Percentiles rank a stretch among this genome's conserved stretches.
Conservation (phyloP, 2,797 vertebrate species). For the Carapus acus region DNA sequence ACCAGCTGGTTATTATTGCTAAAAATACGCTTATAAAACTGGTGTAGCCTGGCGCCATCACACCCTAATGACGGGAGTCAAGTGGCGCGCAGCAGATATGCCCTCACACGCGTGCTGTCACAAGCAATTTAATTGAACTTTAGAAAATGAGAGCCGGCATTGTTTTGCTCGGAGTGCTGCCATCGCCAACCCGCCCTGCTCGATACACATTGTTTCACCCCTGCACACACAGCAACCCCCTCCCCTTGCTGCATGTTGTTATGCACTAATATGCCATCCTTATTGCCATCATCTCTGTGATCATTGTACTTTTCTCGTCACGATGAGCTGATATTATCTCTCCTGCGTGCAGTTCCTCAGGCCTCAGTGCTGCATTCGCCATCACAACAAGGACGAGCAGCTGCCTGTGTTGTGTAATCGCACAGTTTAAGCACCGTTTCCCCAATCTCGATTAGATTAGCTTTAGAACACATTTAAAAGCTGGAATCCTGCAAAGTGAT, state of each 20-base stretch:
- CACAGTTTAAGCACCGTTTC: neutral
- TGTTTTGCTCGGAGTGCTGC: conserved; percentile 53
- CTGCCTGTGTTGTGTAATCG: conserved; percentile 4
- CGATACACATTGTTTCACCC: conserved; percentile 6
- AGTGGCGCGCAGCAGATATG: conserved; percentile 69
- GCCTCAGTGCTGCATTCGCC: conserved; percentile 15
- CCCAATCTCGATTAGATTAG: too few species aligned
- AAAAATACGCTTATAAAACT: conserved; percentile 72
- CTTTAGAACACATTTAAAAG: too few species aligned
- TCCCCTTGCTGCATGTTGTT: conserved; percentile 33
- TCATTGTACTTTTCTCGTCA: conserved; percentile 46
- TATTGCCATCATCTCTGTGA: conserved; percentile 52
- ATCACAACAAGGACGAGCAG: neutral
- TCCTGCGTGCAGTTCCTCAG: conserved; percentile 16
- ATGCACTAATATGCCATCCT: conserved; percentile 56
- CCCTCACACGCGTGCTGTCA: conserved; percentile 69
- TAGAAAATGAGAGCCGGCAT: conserved; percentile 59
- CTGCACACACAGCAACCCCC: neutral
- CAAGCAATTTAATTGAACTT: conserved; percentile 71
- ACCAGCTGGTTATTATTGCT: conserved; percentile 75
- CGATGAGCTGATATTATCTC: conserved; percentile 40
- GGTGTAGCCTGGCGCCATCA: conserved; percentile 68
- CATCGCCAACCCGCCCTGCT: neutral
- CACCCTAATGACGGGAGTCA: conserved; percentile 73
- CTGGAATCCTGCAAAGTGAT: too few species aligned